Evolutionary conservation across 2,888 invertebrate genomes (phyloP), one percentile per base, ranked within the genome.

Genomic region (Andrena fulva): DNA sequence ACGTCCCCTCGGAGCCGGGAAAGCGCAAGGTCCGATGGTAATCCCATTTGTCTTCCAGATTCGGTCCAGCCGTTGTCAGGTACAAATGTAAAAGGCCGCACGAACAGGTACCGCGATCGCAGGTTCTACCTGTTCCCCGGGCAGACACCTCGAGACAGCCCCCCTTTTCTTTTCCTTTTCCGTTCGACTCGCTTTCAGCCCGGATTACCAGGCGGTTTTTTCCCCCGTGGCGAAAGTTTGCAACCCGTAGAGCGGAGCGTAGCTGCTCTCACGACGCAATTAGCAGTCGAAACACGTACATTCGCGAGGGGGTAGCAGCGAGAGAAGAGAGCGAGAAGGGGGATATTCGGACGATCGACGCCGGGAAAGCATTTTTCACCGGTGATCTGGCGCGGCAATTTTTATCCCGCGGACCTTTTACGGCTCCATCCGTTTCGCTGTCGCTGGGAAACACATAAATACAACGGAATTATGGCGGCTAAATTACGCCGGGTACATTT

Each of bases 31-130:
- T 35, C 76, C 87, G 78, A 73, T 66, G 72, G 82, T 78, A 72
- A 75, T 66, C 70, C 82, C 87, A 87, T 87, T 87, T 86, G 87
- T 87, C 87, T 87, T 87, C 75, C 50, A 76, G 69, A 84, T 87
- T 87, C 81, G 84, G 81, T 67, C 73, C 87, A 72, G 67, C 87
- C 84, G 85, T 85, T 83, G 87, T 87, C 87, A 86, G 82, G 87
- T 80, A 80, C 80, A 82, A 84, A 86, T 77, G 87, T 77, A 84
- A 73, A 64, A 82, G 77, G 79, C 63, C 74, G 68, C 56, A 71
- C 73, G 80, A 82, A 86, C 87, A 85, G 87, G 87, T 87, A 80
- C 84, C 42, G 79, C 77, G 80, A 79, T 79, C 60, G 74, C 80
- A 77, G 84, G 85, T 83, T 80, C 85, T 79, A 87, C 87, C 87